phyloP scores from a whole-genome alignment of 1,140 invertebrate species.

The Drosophila burlai region DNA sequence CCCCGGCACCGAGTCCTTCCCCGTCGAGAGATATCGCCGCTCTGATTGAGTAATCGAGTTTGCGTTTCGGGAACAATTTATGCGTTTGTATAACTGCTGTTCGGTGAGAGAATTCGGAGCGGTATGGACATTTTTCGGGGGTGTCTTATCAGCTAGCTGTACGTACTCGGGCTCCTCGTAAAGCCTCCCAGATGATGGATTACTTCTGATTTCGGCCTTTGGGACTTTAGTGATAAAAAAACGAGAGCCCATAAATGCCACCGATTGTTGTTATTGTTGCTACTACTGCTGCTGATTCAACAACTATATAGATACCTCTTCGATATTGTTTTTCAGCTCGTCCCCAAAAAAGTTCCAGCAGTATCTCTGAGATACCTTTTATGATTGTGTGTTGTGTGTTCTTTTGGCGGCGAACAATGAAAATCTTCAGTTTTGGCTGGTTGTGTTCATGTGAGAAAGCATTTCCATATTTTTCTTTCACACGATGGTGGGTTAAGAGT shows the following conservation, averaged over 20 bases:
- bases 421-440: constrained; percentile 9
- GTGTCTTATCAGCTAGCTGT: constrained; percentile 66
- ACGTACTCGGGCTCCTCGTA: constrained; percentile 68
- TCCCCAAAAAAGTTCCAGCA: neutral
- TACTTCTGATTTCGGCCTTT: constrained; percentile 80
- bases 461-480: constrained; percentile 21
- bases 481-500: constrained; percentile 1
- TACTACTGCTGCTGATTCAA: constrained; percentile 39
- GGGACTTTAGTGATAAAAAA: constrained; percentile 69
- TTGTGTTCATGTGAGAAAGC: neutral
- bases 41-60: constrained; percentile 81
- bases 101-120: constrained; percentile 21
- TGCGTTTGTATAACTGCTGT: constrained; percentile 63
- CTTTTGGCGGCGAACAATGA: constrained; percentile 1
- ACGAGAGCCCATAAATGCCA: constrained; percentile 65
- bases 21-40: constrained; percentile 33
- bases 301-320: constrained; percentile 54
- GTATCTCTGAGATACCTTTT: constrained; percentile 43
- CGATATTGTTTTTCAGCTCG: constrained; percentile 67
- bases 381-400: neutral
- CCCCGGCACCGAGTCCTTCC: constrained; percentile 20
- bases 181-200: constrained; percentile 81
- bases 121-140: constrained; percentile 24
- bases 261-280: constrained; percentile 55
- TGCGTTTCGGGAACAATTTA: constrained; percentile 73